Percentiles rank a stretch among this genome's conserved stretches.
Conservation (phyloP, 2,888 invertebrate genomes). For the Hermaeophaga mercurialis region DNA sequence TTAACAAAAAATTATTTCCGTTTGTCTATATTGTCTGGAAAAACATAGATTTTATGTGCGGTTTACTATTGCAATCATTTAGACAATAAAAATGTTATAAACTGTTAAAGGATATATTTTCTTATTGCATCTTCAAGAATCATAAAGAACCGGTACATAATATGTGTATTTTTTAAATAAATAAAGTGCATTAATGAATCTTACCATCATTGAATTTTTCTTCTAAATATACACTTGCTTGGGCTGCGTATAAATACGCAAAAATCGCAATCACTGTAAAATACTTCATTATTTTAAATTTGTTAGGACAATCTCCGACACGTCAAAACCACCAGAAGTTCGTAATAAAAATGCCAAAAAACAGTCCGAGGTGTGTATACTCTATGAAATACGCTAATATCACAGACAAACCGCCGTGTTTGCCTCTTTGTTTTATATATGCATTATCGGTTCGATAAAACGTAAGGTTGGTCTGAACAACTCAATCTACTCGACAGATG, state of each 20-base stretch:
- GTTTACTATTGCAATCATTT: no score
- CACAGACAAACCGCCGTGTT: constrained; percentile 34
- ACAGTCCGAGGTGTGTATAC: constrained; percentile 43
- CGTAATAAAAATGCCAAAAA: constrained; percentile 49
- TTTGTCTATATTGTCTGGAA: no score
- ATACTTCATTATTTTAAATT: constrained; percentile 49
- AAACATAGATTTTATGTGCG: no score
- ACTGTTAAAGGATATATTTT: no score
- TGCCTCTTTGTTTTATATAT: constrained; percentile 35
- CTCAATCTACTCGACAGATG: constrained; percentile 55
- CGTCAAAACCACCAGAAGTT: constrained; percentile 47
- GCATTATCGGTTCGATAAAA: not conserved
- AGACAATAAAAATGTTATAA: no score
- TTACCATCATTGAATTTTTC: constrained; percentile 84
- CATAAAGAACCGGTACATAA: not conserved
- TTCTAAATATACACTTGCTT: constrained; percentile 76
- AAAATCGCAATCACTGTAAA: constrained; percentile 61
- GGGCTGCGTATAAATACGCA: constrained; percentile 61
- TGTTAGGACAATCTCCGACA: constrained; percentile 41
- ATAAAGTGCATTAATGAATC: constrained; percentile 49
- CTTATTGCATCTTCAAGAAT: not conserved
- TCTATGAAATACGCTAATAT: constrained; percentile 30
- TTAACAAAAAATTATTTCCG: no score
- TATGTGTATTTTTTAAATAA: constrained; percentile 11
- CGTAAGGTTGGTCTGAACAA: constrained; percentile 41